Percentiles rank a stretch among this genome's conserved stretches.
These are phyloP conservation scores for Thysanoteuthis rhombus DNA, from an alignment of 2,888 invertebrate genomes.

Conservation along the genomic window DNA sequence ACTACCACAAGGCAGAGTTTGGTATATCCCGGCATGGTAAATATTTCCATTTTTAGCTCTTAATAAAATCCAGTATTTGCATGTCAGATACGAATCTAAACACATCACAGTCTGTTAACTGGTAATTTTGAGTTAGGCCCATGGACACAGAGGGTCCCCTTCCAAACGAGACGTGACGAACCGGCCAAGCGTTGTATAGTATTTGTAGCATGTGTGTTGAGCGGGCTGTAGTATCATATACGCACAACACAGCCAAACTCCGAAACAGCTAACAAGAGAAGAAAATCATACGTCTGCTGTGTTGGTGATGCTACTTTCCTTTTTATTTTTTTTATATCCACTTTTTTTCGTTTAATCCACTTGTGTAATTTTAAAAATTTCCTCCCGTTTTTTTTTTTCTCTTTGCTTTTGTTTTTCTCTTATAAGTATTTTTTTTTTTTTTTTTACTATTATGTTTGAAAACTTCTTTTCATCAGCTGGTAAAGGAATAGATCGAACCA, in stretches of 20 bases:
- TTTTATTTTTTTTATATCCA: no score
- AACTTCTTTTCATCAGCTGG: neutral
- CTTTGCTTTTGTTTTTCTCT: neutral
- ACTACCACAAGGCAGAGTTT: slow-evolving; percentile 16
- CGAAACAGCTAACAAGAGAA: neutral
- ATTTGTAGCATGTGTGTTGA: neutral
- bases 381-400: neutral
- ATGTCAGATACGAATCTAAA: neutral
- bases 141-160: neutral
- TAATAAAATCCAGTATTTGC: slow-evolving; percentile 25
- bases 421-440: neutral
- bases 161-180: neutral
- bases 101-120: neutral
- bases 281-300: neutral
- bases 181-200: neutral
- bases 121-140: slow-evolving; percentile 12
- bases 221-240: neutral
- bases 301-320: neutral
- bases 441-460: neutral
- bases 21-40: slow-evolving; percentile 31
- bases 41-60: slow-evolving; percentile 19
- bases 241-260: neutral
- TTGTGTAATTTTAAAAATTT: neutral
- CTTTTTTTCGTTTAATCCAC: neutral
- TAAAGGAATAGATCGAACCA: neutral